Base-by-base conservation (phyloP, 2,888 invertebrate species). In the Cabera pusaria region DNA sequence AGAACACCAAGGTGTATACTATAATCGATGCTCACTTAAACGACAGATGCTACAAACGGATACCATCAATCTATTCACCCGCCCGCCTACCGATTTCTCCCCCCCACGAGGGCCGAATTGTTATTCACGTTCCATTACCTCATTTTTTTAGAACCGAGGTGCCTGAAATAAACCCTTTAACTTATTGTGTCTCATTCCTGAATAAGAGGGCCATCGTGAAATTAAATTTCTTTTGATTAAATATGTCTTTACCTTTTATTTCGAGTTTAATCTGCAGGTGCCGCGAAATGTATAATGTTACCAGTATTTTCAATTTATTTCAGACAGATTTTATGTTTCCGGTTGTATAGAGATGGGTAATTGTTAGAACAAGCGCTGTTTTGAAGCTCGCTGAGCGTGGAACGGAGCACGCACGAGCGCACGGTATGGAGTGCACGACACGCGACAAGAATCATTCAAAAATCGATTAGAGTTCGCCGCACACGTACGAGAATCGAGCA, bases 121-220 rank as follows among this genome's bases (percentile, higher is more conserved):
- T 85, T 86, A 87, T 87, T 86, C 86, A 82, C 84, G 79, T 85
- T 80, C 84, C 86, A 87, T 84, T 86, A 85, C 86, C 80, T 85
- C 85, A 86, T 78, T 87, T 87, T 86, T 87, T 87, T 86, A 82
- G 80, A 77, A 66, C 66, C 71, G 71, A 79, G 76, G 73, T 81
- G 77, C 67, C 78, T 81, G 75, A 78, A 82, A 82, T 80, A 67
- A 82, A 84, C 85, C 84, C 84, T 84, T 86, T 80, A 71, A 74
- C 78, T 85, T 81, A 83, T 84, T 84, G 82, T 82, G 75, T 78
- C 77, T 79, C 77, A 72, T 74, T 72, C 64, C 65, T 77, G 80
- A 83, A 83, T 72, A 68, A 73, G 62, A 74, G 68, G 69, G 64
- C 73, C 69, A 73, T 70, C 75, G 64, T 70, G 59, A 78, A 78